Base-by-base conservation (phyloP, 2,113 vertebrate species). In the Poeciliopsis retropinna region DNA sequence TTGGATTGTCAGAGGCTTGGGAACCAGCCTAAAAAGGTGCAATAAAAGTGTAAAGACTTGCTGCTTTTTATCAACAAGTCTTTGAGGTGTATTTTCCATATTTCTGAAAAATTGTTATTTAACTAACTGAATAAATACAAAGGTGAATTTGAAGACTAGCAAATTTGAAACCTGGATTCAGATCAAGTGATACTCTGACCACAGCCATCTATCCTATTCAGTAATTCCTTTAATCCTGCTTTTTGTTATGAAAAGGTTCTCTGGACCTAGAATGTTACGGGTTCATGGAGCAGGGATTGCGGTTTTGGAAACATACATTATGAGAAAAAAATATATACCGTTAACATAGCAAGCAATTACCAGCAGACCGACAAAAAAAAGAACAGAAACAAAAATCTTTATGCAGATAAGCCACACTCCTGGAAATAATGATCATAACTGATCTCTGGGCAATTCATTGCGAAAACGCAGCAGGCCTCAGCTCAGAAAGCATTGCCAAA, bases 111-210 rank as follows among this genome's bases (percentile, higher is more conserved):
- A 62, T 37, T 51, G 67, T 73, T 75, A 75, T 71, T 27, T 74
- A 76, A 66, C 72, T 78, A 80, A 66, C 44, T 61, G 68, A 30
- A 82, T 81, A 75, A 78, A 75, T 73, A 61, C 76, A 67, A 57
- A 80, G 72, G 28, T 68, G 72, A 68, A 69, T 57, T 67, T 57
- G n/a, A 41, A 78, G 25, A 32, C 34, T 15, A 5, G 54, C 17
- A 78, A 76, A 79, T 70, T 71, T 75, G 64, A 32, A 81, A 60
- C 41, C 68, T 22, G 31, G 34, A 44, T 54, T 73, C 15, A 71
- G 75, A 75, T 65, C 41, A 72, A 68, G 32, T n/a, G 51, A 47
- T 72, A 73, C 13, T 17, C 15, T 73, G 27, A n/a, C 31, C 34
- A 28, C 27, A 28, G 62, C 64, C 28, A 14, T 70, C 57, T 65